Base-by-base conservation (phyloP, 2,888 invertebrate species). In the Cabera pusaria region DNA sequence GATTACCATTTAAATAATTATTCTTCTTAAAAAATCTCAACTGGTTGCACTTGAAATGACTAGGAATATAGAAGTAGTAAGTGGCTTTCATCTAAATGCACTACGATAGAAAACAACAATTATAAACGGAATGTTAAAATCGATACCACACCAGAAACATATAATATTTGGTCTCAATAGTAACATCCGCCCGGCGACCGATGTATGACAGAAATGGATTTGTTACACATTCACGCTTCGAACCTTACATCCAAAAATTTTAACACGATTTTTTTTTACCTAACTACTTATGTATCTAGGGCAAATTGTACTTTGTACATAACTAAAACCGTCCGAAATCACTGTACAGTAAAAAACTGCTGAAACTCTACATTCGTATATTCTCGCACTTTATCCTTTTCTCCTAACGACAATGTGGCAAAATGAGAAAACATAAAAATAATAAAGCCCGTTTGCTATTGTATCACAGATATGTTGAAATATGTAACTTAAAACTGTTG, bases 221-320 rank as follows among this genome's bases (percentile, higher is more conserved):
- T 67, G 28, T 22, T 29, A 74, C 72, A 68, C 80, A 83, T 75
- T 76, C 85, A 83, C 67, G 72, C 83, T 61, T 77, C 72, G 58
- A 74, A 72, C 58, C 79, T 74, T 65, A 67, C 82, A 82, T 76
- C 76, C 80, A 72, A 56, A 69, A 63, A 64, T 65, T 73, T 72
- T 72, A 85, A 85, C 80, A 75, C 76, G 72, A 69, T 40, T 72
- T n/a, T n/a, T 72, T 70, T 76, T 85, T 78, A 83, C 85, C 88
- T 90, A 90, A 84, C 89, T 89, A 90, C 87, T 87, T 88, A 88
- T 78, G 81, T 74, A 62, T 77, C 82, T 89, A 89, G 79, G 85
- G 85, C 86, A 80, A 81, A 81, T 84, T 87, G 89, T 88, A 90
- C 88, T 90, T 88, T 77, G 89, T 90, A 90, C 90, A 89, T 84